These are phyloP conservation scores for Adelosebastes latens DNA, from an alignment of 2,797 vertebrate species.

Conservation along the genomic window DNA sequence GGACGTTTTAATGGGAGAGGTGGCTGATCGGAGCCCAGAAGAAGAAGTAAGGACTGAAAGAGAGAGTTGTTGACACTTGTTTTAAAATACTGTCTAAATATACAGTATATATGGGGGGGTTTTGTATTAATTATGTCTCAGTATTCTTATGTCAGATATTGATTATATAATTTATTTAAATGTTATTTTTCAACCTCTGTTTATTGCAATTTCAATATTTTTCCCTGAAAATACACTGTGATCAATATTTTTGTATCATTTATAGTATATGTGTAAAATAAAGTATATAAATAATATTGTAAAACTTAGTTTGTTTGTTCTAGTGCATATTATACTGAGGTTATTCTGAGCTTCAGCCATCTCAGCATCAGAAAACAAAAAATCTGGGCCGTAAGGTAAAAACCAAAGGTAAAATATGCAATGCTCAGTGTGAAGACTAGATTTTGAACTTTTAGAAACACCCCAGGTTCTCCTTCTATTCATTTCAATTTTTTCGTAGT, in stretches of 20 bases:
- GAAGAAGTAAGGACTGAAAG: constrained; percentile 21
- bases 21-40: neutral
- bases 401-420: neutral
- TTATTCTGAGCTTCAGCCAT: neutral
- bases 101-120: constrained; percentile 45
- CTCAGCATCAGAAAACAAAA: neutral
- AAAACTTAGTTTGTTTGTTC: constrained; percentile 63
- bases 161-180: constrained; percentile 99
- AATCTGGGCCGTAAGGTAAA: neutral
- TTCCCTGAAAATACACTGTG: constrained; percentile 92
- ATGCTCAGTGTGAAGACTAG: neutral
- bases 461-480: neutral
- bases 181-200: constrained; percentile 90
- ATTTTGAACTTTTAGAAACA: neutral
- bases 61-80: constrained; percentile 20
- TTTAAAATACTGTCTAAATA: constrained; percentile 78
- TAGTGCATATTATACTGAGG: constrained; percentile 8
- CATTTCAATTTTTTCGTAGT: neutral
- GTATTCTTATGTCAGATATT: constrained; percentile 91
- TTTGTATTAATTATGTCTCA: constrained; percentile 75
- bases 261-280: constrained; percentile 94
- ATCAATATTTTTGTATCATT: constrained; percentile 98
- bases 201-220: constrained; percentile 90
- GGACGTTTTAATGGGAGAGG: constrained; percentile 40
- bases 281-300: constrained; percentile 83